Base-by-base conservation (phyloP, 2,888 invertebrate species). In the Thalpophila matura region DNA sequence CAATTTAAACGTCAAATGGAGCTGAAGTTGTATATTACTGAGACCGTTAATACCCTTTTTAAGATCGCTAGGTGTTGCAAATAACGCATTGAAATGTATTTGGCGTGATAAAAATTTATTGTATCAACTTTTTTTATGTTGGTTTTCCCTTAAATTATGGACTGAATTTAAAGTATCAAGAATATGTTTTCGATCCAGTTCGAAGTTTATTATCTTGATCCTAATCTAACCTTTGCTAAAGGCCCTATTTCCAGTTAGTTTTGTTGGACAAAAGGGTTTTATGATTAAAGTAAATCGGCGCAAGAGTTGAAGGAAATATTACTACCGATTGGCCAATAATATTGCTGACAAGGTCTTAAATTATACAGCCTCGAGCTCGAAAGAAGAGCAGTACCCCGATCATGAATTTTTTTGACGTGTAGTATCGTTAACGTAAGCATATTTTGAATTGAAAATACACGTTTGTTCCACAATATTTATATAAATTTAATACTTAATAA, bases 1-100 rank as follows among this genome's bases (percentile, higher is more conserved):
- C 74, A 55, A 73, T 67, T 69, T 79, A 64, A 64, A 76, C 79
- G 60, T 72, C 79, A 79, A 66, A 60, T 37, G 65, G 51, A 61
- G 46, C 43, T 70, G 31, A 35, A 45, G 53, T 37, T 49, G 46
- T 35, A 5, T 29, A 26, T 5, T 42, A n/a, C n/a, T 37, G 18
- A 9, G 27, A 38, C 60, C 35, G 58, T 55, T 72, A 77, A 46
- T 61, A 61, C 43, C 73, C 64, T 56, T 76, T 70, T 54, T 18
- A 29, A 73, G 60, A 38, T 31, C 10, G n/a, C 33, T 67, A 53
- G 51, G 70, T 71, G 79, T 77, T 20, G 56, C 46, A 22, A 64
- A 55, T 67, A 64, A 42, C 56, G 56, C 46, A 37, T 63, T 49
- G 4, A 61, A 58, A 40, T 51, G 46, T 18, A 45, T 78, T 56